Percentiles rank a stretch among this genome's conserved stretches.
Conservation (phyloP, 2,797 vertebrate genomes). For the Acomys russatus region DNA sequence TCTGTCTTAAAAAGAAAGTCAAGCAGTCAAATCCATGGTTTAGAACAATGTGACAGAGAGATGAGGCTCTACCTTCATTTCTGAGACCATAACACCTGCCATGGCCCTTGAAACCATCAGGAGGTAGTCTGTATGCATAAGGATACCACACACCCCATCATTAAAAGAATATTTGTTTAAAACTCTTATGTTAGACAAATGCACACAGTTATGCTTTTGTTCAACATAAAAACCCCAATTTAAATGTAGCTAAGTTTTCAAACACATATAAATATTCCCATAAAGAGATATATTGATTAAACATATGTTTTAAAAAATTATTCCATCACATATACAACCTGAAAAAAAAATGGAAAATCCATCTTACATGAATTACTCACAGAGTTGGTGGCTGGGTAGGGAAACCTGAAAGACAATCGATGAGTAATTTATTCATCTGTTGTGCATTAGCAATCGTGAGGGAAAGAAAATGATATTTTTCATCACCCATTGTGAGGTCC, state of each 20-base stretch:
- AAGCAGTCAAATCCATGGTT: conserved; percentile 7
- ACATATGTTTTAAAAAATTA: background rate
- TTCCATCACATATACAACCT: background rate
- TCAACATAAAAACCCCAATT: background rate
- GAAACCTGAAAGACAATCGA: conserved; percentile 29
- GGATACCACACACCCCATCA: background rate
- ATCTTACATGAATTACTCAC: background rate
- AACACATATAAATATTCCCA: conserved; percentile 7
- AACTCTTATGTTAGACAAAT: conserved; percentile 20
- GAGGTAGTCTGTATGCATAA: background rate
- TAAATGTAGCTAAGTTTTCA: conserved; percentile 55
- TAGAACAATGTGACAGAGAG: background rate
- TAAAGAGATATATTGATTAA: conserved; percentile 40
- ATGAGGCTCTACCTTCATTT: background rate
- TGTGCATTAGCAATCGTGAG: background rate
- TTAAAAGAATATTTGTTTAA: conserved; percentile 19
- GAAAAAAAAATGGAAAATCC: conserved; percentile 56
- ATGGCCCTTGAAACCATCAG: background rate
- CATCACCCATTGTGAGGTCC: background rate
- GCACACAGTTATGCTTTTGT: conserved; percentile 7
- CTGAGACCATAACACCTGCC: background rate
- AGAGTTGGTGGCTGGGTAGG: background rate
- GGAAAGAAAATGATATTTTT: background rate
- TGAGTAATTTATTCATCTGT: conserved; percentile 52
- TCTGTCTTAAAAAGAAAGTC: conserved; percentile 20